Conservation (phyloP, 2,113 vertebrate genomes). For the Penelope pileata region DNA sequence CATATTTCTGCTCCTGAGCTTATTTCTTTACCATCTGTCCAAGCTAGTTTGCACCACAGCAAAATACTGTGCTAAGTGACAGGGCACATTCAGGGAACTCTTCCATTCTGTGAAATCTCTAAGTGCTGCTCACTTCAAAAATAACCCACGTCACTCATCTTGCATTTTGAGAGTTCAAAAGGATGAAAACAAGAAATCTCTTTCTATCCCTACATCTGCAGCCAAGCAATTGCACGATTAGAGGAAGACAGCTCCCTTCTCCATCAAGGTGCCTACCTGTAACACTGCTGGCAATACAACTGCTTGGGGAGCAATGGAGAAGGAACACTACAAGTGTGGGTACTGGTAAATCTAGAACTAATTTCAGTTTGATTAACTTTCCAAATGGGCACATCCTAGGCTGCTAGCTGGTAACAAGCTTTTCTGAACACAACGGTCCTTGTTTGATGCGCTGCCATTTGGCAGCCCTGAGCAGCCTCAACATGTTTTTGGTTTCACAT, state of each 20-base stretch:
- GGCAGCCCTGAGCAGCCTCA: neutral
- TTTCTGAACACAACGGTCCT: neutral
- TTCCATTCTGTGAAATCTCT: slow-evolving; percentile 21
- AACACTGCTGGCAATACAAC: neutral
- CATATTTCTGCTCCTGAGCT: slow-evolving; percentile 28
- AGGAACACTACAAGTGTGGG: neutral
- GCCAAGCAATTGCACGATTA: neutral
- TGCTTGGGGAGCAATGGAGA: rapidly evolving
- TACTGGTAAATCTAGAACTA: neutral
- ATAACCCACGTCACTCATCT: slow-evolving; percentile 14
- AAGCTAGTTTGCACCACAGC: neutral
- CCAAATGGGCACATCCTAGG: neutral
- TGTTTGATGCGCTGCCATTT: slow-evolving; percentile 20
- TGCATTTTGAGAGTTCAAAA: slow-evolving; percentile 3
- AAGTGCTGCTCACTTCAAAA: slow-evolving; percentile 33
- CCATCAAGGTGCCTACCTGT: neutral
- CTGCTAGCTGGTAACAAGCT: neutral
- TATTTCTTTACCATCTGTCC: slow-evolving; percentile 51
- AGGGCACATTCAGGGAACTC: slow-evolving; percentile 44
- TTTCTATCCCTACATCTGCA: neutral
- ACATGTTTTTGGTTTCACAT: slow-evolving; percentile 40
- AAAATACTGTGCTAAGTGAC: slow-evolving; percentile 28
- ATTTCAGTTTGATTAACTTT: neutral
- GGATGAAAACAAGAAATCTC: neutral
- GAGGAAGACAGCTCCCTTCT: neutral